A percentile compares a stretch with the other conserved stretches of the same genome.
These are phyloP conservation scores for Eristalinus sepulchralis DNA, from an alignment of 2,888 invertebrate genomes.

Conservation along the genomic window DNA sequence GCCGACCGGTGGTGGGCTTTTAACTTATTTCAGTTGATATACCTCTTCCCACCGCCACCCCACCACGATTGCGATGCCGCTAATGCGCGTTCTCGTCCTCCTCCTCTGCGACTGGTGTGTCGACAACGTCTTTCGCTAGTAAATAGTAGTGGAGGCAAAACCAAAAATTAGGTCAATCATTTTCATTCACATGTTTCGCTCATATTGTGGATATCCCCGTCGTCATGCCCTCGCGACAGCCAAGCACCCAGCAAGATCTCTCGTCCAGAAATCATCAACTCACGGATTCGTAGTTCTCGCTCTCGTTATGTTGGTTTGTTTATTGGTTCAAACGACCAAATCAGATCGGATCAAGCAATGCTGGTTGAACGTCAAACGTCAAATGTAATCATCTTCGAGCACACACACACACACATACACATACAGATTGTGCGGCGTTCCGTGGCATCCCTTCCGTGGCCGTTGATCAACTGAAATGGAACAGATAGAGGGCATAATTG, in stretches of 20 bases:
- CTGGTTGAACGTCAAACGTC: neutral
- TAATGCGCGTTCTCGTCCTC: neutral
- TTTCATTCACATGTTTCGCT: conserved; percentile 77
- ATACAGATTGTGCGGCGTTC: neutral
- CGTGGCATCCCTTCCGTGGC: neutral
- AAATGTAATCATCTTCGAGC: neutral
- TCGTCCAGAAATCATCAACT: neutral
- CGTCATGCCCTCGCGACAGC: neutral
- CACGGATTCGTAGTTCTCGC: neutral
- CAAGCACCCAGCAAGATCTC: neutral
- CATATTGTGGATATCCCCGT: conserved; percentile 55
- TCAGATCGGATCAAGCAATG: conserved; percentile 24
- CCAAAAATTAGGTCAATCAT: conserved; percentile 79
- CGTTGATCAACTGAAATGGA: neutral
- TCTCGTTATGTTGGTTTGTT: conserved; percentile 16
- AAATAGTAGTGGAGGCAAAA: conserved; percentile 62
- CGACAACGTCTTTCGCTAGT: conserved; percentile 54
- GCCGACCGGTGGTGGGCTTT: conserved; percentile 35
- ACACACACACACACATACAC: neutral
- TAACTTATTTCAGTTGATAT: conserved; percentile 53
- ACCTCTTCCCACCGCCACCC: neutral
- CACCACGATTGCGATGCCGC: neutral
- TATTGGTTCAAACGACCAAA: conserved; percentile 37
- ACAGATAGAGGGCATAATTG: neutral
- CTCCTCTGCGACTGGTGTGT: conserved; percentile 11